These are phyloP conservation scores for Brachypteracias leptosomus DNA, from an alignment of 2,113 vertebrate genomes.

Conservation along the genomic window DNA sequence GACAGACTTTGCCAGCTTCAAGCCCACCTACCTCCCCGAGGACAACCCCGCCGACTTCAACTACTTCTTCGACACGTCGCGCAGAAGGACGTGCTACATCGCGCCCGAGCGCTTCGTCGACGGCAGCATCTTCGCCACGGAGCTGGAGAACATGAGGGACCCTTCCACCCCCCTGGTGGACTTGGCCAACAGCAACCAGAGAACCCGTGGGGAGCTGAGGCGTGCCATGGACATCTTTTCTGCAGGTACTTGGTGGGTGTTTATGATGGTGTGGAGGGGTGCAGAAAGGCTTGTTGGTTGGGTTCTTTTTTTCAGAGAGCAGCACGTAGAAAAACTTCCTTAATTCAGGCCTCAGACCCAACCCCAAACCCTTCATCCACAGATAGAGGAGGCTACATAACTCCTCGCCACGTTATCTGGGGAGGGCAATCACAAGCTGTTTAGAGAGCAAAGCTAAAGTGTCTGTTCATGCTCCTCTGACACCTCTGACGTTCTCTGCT, in stretches of 20 bases:
- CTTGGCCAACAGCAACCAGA: slow-evolving; percentile 90
- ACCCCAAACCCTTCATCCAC: neutral
- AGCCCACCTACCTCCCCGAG: slow-evolving; percentile 95
- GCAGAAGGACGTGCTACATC: slow-evolving; percentile 94
- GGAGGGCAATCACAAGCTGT: neutral
- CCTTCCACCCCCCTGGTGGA: slow-evolving; percentile 94
- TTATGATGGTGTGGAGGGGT: neutral
- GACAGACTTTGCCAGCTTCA: slow-evolving; percentile 97
- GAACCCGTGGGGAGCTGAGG: slow-evolving; percentile 89
- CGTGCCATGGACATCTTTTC: slow-evolving; percentile 98
- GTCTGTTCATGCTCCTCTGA: neutral
- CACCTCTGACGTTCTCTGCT: neutral
- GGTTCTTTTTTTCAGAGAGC: neutral
- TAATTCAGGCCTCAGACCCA: neutral
- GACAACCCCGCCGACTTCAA: slow-evolving; percentile 99
- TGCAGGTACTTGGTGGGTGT: slow-evolving; percentile 80
- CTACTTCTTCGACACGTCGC: slow-evolving; percentile 96
- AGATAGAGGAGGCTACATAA: neutral
- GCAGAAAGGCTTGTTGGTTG: neutral
- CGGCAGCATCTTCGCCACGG: slow-evolving; percentile 89
- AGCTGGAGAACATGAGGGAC: slow-evolving; percentile 84
- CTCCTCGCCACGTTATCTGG: neutral
- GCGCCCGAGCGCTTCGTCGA: slow-evolving; percentile 96
- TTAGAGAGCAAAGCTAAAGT: neutral
- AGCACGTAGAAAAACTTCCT: neutral